Evolutionary conservation across 2,888 invertebrate genomes (phyloP).

Genomic region (Drosophila ochracea): DNA sequence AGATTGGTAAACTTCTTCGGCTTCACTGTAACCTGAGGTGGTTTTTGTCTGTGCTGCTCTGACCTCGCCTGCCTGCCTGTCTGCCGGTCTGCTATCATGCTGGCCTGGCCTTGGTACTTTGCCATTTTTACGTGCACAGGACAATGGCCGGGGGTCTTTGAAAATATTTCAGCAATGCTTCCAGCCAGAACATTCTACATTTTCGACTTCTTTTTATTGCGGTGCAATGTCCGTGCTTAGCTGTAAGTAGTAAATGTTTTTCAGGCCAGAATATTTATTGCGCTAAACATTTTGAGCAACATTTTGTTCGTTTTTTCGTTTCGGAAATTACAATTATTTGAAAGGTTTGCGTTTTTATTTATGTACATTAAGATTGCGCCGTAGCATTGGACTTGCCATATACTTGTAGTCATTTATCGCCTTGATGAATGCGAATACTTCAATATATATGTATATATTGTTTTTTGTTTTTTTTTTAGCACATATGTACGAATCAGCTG

Average conservation of each 20-base stretch:
- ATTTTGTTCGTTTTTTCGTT: slow-evolving; percentile 20
- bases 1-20: slow-evolving; percentile 3
- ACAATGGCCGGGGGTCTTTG: slow-evolving; percentile 47
- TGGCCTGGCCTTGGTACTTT: slow-evolving; percentile 23
- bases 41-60: background rate
- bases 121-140: slow-evolving; percentile 51
- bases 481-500: slow-evolving; percentile 58
- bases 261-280: slow-evolving; percentile 63
- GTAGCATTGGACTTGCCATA: slow-evolving; percentile 53
- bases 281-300: slow-evolving; percentile 56
- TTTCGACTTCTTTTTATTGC: slow-evolving; percentile 28
- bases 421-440: slow-evolving; percentile 41
- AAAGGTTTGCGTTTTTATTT: slow-evolving; percentile 71
- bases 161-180: slow-evolving; percentile 54
- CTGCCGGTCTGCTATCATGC: slow-evolving; percentile 18
- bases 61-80: slow-evolving; percentile 9
- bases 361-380: slow-evolving; percentile 53
- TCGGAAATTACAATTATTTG: slow-evolving; percentile 70
- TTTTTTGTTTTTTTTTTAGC: slow-evolving; percentile 46
- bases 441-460: slow-evolving; percentile 15
- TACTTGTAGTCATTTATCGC: slow-evolving; percentile 46
- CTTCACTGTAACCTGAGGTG: slow-evolving; percentile 30
- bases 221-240: slow-evolving; percentile 41
- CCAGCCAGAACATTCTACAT: slow-evolving; percentile 34
- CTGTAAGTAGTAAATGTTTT: slow-evolving; percentile 56